Base-by-base conservation (phyloP, 1,140 invertebrate species). In the Zophobas morio region DNA sequence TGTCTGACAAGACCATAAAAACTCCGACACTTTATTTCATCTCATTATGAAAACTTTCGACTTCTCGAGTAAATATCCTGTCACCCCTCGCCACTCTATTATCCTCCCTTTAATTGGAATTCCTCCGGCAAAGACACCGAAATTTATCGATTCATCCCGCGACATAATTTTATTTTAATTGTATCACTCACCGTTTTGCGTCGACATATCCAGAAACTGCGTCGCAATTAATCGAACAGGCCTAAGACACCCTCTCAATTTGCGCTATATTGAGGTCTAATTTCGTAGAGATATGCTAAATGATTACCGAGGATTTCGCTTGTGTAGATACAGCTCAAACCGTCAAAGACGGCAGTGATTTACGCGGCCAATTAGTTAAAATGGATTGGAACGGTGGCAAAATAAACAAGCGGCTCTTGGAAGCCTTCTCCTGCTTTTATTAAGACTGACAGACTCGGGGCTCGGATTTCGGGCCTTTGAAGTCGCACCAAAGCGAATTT, bases 51-150 rank as follows among this genome's bases (percentile, higher is more conserved):
- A 46, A 46, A 46, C 42, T 20, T 20, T 20, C 20, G 20, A 20
- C 20, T 20, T 20, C 20, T 20, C 20, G 20, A 20, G 20, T 20
- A 20, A 20, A 20, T 20, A 20, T 20, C 20, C 20, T 20, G 20
- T 4, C 34, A 60, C 6, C 33, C 34, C 34, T 39, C 36, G 33
- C 56, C 56, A 42, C 39, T 66, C 60, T 20, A 66, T 66, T 66
- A 66, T 66, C 60, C 53, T 42, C 60, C 2, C 40, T 66, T 66
- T 66, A 66, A 66, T 66, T 66, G 60, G 39, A 66, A 66, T 66
- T 66, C 60, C 60, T 63, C 6, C 4, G 37, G 36, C n/a, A 63
- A 63, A 39, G 6, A 63, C 36, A 39, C 6, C 39, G 39, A 66
- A 66, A 66, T 66, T 42, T 66, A 66, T 66, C 60, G 60, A 66